Base-by-base conservation (phyloP, 2,797 vertebrate species). In the Eulemur rubriventer region DNA sequence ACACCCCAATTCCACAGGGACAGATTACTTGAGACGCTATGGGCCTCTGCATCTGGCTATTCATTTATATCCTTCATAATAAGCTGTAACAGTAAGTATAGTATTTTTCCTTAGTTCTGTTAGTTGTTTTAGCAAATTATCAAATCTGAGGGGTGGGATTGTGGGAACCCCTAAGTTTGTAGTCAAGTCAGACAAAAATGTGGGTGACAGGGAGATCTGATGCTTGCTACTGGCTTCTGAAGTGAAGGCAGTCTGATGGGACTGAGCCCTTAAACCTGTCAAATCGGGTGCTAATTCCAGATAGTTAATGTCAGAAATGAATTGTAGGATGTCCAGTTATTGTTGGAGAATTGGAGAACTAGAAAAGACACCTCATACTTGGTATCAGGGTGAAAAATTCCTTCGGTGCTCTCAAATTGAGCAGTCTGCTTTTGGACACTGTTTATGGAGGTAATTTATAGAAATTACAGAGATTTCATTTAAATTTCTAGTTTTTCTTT, bases 401-500 rank as follows among this genome's bases (percentile, higher is more conserved):
- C 28, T 92, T 67, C 7, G 30, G 1, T 57, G 80, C 35, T 83
- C 38, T 96, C 63, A 61, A 57, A 65, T 2, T 55, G 11, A 43
- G 6, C 59, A 38, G 24, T 46, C 0, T 17, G 55, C n/a, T 81
- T 81, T 94, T 48, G 26, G 55, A 55, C 12, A 28, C 33, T 76
- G 6, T 78, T 52, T 48, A 48, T 61, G 24, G 61, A 67, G 38
- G 41, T 46, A 46, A 81, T 57, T 79, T 93, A 75, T 41, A 65
- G 67, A 75, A 76, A 57, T 83, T 8, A 20, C 1, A 59, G 78
- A 75, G 35, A 41, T 89, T 75, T 86, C 5, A 55, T 83, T 79
- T 75, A 80, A 90, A 84, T 90, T 73, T 61, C 24, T 79, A 75
- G 35, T 57, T 92, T 96, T 95, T 43, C 59, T 89, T 46, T 83